phyloP scores from a whole-genome alignment of 1,140 invertebrate species.

The Halictus rubicundus region DNA sequence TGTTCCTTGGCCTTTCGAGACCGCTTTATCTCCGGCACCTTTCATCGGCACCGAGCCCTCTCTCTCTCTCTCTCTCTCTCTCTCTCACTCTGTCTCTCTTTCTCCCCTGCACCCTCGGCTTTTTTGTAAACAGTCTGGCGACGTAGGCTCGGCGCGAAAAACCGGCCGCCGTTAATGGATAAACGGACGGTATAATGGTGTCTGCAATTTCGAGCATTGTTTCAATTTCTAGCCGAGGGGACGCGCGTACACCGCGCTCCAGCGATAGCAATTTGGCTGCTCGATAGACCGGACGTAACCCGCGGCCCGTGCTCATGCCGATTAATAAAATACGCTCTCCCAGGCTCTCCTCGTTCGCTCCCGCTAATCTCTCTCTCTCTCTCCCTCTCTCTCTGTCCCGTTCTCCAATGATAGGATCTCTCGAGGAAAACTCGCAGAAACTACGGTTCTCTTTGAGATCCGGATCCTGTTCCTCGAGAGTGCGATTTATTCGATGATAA shows the following conservation, averaged over 20 bases:
- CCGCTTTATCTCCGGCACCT: constrained; percentile 25
- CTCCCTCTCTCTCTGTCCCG: not conserved
- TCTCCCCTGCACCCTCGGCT: not conserved
- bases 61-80: not conserved
- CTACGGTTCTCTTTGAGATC: too few relatives aligned
- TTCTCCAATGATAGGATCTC: too few relatives aligned
- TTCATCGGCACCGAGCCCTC: constrained; percentile 2
- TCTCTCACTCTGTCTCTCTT: too few relatives aligned
- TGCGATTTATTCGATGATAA: too few relatives aligned
- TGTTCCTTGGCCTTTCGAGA: constrained; percentile 31
- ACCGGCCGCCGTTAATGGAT: constrained; percentile 48
- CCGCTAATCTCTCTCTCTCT: not conserved
- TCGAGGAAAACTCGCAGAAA: too few relatives aligned
- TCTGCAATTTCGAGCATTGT: constrained; percentile 62
- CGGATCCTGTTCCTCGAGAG: too few relatives aligned
- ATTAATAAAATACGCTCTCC: constrained; percentile 55
- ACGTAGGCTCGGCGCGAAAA: constrained; percentile 10
- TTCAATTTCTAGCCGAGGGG: constrained; percentile 59
- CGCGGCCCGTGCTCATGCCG: constrained; percentile 38
- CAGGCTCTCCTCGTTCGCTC: not conserved
- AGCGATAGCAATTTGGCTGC: constrained; percentile 57
- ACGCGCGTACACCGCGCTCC: not conserved
- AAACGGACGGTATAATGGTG: constrained; percentile 46
- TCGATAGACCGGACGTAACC: constrained; percentile 44
- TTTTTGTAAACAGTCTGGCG: constrained; percentile 45